phyloP scores from a whole-genome alignment of 2,888 invertebrate species.

The Hypena proboscidalis region DNA sequence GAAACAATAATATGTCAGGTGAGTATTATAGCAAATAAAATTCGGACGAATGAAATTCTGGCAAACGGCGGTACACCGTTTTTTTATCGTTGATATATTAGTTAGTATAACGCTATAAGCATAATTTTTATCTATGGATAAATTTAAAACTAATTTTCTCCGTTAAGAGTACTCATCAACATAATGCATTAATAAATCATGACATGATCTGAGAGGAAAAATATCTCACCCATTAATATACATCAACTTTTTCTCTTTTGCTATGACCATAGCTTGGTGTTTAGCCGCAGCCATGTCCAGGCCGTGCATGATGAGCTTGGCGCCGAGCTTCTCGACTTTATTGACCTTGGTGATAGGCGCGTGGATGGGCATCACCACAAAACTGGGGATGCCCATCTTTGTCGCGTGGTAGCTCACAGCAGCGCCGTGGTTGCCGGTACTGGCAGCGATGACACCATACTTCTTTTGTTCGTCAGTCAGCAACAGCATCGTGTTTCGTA shows the following conservation, averaged over 20 bases:
- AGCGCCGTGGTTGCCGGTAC: constrained; percentile 96
- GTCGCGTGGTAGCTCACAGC: constrained; percentile 90
- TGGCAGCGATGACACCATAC: constrained; percentile 94
- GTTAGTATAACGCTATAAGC: too few species aligned
- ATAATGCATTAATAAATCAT: too few species aligned
- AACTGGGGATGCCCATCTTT: constrained; percentile 88
- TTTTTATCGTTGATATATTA: too few species aligned
- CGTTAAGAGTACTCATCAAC: too few species aligned
- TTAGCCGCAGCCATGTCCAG: constrained; percentile 92
- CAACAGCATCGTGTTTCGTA: constrained; percentile 91
- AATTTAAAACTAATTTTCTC: too few species aligned
- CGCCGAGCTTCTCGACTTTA: constrained; percentile 91
- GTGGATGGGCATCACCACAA: constrained; percentile 94
- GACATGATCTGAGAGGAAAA: too few species aligned
- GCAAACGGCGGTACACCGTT: too few species aligned
- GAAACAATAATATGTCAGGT: too few species aligned
- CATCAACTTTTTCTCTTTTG: constrained; percentile 88
- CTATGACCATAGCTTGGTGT: constrained; percentile 88
- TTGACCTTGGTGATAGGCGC: constrained; percentile 97
- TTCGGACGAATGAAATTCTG: too few species aligned
- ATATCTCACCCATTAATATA: constrained; percentile 95
- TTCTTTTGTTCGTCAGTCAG: constrained; percentile 90
- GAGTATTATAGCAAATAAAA: too few species aligned
- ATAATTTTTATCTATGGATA: too few species aligned
- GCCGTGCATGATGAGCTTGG: constrained; percentile 92